These are phyloP conservation scores for Rhineura floridana DNA, from an alignment of 2,113 vertebrate species.

Conservation along the genomic window DNA sequence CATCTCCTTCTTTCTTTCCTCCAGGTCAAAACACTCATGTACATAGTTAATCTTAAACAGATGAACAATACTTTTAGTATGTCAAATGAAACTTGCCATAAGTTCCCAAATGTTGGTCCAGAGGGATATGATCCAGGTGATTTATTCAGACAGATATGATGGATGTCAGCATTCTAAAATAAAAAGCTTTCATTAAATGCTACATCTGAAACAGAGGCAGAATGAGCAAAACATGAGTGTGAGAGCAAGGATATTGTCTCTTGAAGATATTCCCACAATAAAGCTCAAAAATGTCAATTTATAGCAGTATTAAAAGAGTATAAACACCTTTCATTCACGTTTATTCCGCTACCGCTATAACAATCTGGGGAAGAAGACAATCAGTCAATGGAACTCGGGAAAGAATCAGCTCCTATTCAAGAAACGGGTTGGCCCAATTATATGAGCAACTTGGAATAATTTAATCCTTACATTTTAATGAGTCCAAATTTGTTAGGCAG, in stretches of 20 bases:
- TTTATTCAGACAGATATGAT: neutral
- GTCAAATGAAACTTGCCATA: neutral
- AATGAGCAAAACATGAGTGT: neutral
- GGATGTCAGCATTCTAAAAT: neutral
- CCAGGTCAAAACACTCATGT: neutral
- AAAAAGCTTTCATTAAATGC: neutral
- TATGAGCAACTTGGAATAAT: slow-evolving; percentile 68
- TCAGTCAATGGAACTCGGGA: neutral
- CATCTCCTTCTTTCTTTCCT: neutral
- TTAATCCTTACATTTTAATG: slow-evolving; percentile 61
- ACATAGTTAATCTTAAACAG: neutral
- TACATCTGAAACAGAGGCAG: neutral
- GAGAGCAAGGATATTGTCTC: too few relatives aligned
- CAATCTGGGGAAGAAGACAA: neutral
- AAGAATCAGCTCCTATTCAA: slow-evolving; percentile 1
- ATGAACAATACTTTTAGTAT: neutral
- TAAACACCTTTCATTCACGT: neutral
- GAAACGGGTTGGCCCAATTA: neutral
- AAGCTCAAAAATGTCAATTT: neutral
- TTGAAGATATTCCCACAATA: neutral
- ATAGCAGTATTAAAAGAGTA: neutral
- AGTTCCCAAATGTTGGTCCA: neutral
- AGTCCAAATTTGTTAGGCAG: slow-evolving; percentile 71
- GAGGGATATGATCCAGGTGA: neutral
- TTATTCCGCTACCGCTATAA: neutral